Base-by-base conservation (phyloP, 2,113 vertebrate genomes). In the Otus sunia region DNA sequence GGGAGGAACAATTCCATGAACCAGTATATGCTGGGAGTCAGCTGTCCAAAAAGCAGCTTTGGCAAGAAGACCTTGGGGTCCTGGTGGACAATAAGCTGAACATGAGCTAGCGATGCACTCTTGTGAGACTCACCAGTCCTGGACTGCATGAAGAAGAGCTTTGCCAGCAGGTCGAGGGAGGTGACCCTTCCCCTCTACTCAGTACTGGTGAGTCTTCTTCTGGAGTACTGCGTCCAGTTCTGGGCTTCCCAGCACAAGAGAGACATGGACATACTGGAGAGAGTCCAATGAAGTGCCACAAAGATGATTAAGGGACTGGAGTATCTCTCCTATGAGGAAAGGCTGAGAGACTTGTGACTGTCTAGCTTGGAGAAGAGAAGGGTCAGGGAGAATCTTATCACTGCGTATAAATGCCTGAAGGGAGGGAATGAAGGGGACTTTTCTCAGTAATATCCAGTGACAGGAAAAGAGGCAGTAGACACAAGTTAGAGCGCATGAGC, bases 141-240 rank as follows among this genome's bases (percentile, higher is more conserved):
- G 72, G 29, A 26, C 6, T 36, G 14, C 23, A 12, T 37, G 30
- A 50, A 27, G 10, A 56, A 39, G 8, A 27, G 10, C 1, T 1
- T 7, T 62, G 6, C 10, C 59, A 69, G 45, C 13, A 47, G 27
- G 14, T 8, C 0, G 0, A 53, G 13, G 8, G 34, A 69, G 5
- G 25, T 23, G n/a, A 77, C 9, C 9, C 6, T 85, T 53, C 12
- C 22, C 14, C 36, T 60, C 37, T 39, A 3, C 12, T 25, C 37
- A 83, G 30, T 15, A 21, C 39, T 52, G 50, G 9, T 30, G 43
- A 77, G n/a, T 39, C 11, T 56, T 41, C 32, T 5, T 3, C 32
- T 60, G 10, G 27, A 81, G 26, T 59, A 21, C 5, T 60, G 6
- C 27, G 32, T 47, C n/a, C 32, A 37, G 19, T 34, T 76, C 36